These are phyloP conservation scores for Rhinella marina DNA, from an alignment of 2,797 vertebrate genomes.

Conservation along the genomic window DNA sequence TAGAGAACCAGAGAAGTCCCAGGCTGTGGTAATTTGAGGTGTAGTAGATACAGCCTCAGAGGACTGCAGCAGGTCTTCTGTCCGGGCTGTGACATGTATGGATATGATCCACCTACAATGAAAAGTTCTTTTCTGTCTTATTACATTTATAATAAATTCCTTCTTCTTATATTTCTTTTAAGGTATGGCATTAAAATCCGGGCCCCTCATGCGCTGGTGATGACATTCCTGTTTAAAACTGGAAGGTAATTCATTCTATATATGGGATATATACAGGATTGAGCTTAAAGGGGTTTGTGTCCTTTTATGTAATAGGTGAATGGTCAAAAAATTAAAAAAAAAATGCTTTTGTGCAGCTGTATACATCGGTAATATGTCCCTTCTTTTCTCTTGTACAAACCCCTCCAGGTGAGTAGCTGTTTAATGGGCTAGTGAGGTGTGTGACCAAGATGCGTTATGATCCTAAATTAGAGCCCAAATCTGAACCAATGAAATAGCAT, in stretches of 20 bases:
- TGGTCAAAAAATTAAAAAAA: too few relatives aligned
- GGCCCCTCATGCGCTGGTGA: slow-evolving; percentile 93
- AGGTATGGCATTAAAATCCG: slow-evolving; percentile 96
- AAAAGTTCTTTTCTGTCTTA: not conserved
- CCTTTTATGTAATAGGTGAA: not conserved
- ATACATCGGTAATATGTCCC: too few relatives aligned
- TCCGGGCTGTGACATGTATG: not conserved
- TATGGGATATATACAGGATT: too few relatives aligned
- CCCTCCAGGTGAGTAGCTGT: not conserved
- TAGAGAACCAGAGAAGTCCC: not conserved
- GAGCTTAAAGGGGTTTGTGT: not conserved
- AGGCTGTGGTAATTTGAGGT: not conserved
- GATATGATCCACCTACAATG: not conserved
- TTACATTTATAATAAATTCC: not conserved
- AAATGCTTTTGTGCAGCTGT: too few relatives aligned
- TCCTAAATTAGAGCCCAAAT: not conserved
- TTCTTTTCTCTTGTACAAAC: not conserved
- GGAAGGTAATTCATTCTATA: slow-evolving; percentile 81
- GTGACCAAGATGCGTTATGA: not conserved
- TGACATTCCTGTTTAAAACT: slow-evolving; percentile 94
- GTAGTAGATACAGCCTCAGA: not conserved
- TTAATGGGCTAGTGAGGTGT: not conserved
- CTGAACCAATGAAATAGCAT: not conserved
- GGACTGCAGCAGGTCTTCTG: too few relatives aligned
- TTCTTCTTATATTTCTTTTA: not conserved